Base-by-base conservation (phyloP, 2,113 vertebrate genomes). In the Pionites leucogaster region DNA sequence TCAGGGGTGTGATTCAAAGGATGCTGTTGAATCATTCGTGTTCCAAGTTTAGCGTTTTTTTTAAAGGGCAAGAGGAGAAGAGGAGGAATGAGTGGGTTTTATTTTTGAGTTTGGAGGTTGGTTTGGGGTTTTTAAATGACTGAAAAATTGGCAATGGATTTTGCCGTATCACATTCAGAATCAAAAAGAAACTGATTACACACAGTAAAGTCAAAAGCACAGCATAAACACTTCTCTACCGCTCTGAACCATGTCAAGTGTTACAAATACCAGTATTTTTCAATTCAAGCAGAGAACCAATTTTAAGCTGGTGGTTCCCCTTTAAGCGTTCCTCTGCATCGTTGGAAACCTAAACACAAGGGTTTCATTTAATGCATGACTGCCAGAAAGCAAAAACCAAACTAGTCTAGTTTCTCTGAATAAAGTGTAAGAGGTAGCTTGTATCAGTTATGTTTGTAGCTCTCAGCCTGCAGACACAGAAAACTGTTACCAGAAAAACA, bases 281-380 rank as follows among this genome's bases (percentile, higher is more conserved):
- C 57, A 95, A 89, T 76, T 82, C 86, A 91, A 44, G 29, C 63
- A 89, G 53, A 84, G 65, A 91, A 85, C 81, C 95, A 89, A 89
- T 94, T 94, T 94, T 95, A 96, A 87, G 77, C 53, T 78, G 52
- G 37, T 81, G 62, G 67, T 87, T 94, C 93, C 67, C 62, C 90
- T 93, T 93, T 63, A 92, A 91, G 50, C 3, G n/a, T 70, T 91
- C 81, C 69, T 79, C 88, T 89, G 81, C 86, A 80, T 79, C 93
- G 84, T 19, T 94, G 49, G 91, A 93, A 93, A 87, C 86, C 78
- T 87, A 93, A 94, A 94, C 83, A 94, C 70, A 89, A 92, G 80
- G 63, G 76, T 91, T 95, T 92, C 82, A 88, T 92, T 93, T 95
- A 94, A 96, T 72, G 93, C 86, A 62, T 41, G 67, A 93, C 88